These are phyloP conservation scores for Priocnemis perturbator DNA, from an alignment of 2,888 invertebrate genomes.

Conservation along the genomic window DNA sequence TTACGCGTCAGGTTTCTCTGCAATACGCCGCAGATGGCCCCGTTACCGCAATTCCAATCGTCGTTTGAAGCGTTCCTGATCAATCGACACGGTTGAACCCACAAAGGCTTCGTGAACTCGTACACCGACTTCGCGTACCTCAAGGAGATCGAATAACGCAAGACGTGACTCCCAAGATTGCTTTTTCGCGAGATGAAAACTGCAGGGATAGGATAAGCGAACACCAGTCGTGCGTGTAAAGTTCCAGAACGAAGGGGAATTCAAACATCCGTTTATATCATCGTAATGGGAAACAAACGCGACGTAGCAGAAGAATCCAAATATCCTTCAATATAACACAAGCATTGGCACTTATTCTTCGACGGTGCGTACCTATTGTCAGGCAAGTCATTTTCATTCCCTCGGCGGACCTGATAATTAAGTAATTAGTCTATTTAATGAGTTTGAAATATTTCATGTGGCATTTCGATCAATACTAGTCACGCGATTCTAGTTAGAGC, in stretches of 20 bases:
- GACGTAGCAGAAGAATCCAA: neutral
- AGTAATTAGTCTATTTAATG: too few relatives aligned
- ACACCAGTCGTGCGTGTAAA: slow-evolving; percentile 55
- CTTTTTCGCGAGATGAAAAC: slow-evolving; percentile 56
- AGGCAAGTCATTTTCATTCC: too few relatives aligned
- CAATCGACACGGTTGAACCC: slow-evolving; percentile 37
- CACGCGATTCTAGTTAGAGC: too few relatives aligned
- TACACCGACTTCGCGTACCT: slow-evolving; percentile 47
- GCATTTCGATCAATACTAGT: too few relatives aligned
- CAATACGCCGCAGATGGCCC: slow-evolving; percentile 36
- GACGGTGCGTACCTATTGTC: too few relatives aligned
- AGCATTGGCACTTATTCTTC: too few relatives aligned
- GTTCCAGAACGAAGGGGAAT: slow-evolving; percentile 40
- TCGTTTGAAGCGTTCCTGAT: slow-evolving; percentile 26
- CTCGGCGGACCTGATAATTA: too few relatives aligned
- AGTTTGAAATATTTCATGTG: too few relatives aligned
- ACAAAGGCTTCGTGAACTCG: slow-evolving; percentile 47
- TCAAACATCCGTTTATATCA: slow-evolving; percentile 42
- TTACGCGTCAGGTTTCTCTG: slow-evolving; percentile 26
- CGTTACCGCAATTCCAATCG: slow-evolving; percentile 40
- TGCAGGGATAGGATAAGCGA: slow-evolving; percentile 54
- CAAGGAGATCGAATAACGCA: slow-evolving; percentile 50
- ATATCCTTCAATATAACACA: neutral
- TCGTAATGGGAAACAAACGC: too few relatives aligned
- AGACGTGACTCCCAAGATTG: slow-evolving; percentile 57